These are phyloP conservation scores for Gnatocerus cornutus DNA, from an alignment of 2,888 invertebrate genomes.

Conservation along the genomic window DNA sequence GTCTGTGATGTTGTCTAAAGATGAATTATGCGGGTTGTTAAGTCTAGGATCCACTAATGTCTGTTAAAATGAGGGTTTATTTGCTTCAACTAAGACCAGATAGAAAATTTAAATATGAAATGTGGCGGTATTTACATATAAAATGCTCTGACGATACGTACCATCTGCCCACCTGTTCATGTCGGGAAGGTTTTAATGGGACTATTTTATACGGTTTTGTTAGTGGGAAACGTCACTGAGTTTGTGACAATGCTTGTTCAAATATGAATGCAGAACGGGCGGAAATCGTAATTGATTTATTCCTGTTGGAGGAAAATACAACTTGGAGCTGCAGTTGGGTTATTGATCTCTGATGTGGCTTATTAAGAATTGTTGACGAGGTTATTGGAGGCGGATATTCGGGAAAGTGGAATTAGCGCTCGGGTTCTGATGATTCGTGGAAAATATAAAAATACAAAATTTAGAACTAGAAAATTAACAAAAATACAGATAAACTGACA, in stretches of 20 bases:
- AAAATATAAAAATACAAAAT: no score
- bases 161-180: constrained; percentile 27
- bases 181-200: constrained; percentile 9
- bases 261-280: background rate
- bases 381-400: no score
- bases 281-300: constrained; percentile 4
- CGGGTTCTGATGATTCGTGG: no score
- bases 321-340: background rate
- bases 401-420: no score
- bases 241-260: background rate
- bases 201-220: background rate
- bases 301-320: background rate
- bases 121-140: constrained; percentile 38
- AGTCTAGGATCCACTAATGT: constrained; percentile 51
- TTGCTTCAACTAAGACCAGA: constrained; percentile 45
- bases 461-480: no score
- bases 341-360: background rate
- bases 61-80: constrained; percentile 43
- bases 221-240: background rate
- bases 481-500: no score
- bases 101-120: constrained; percentile 53
- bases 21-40: constrained; percentile 56
- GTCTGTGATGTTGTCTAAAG: constrained; percentile 53
- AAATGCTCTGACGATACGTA: constrained; percentile 13
- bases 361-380: no score